Percentiles rank a stretch among this genome's conserved stretches.
These are phyloP conservation scores for Caradrina clavipalpis DNA, from an alignment of 2,888 invertebrate species.

Conservation along the genomic window DNA sequence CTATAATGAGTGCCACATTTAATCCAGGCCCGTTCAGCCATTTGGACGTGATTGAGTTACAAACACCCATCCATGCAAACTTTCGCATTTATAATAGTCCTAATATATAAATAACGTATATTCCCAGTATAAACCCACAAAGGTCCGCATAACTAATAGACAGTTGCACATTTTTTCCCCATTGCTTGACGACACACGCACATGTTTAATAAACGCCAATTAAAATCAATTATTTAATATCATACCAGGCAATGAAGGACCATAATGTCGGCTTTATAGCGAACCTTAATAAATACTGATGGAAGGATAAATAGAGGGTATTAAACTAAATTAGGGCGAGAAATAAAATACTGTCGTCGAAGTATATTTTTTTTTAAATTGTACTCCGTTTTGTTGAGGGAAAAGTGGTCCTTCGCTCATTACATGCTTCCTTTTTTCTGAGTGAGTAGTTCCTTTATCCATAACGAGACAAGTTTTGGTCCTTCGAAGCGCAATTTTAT, in stretches of 20 bases:
- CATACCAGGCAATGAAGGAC: slow-evolving; percentile 60
- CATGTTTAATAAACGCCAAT: slow-evolving; percentile 85
- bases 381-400: background rate
- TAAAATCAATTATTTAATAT: slow-evolving; percentile 82
- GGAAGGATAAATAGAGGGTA: slow-evolving; percentile 51
- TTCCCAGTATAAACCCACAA: slow-evolving; percentile 4
- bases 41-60: too few relatives aligned
- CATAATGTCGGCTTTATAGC: slow-evolving; percentile 71
- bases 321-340: slow-evolving; percentile 40
- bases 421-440: slow-evolving; percentile 36
- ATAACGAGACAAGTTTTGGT: slow-evolving; percentile 28
- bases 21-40: too few relatives aligned
- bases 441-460: slow-evolving; percentile 27
- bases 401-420: slow-evolving; percentile 27
- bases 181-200: slow-evolving; percentile 69
- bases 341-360: slow-evolving; percentile 13
- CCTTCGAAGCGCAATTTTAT: slow-evolving; percentile 7
- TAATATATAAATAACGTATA: too few relatives aligned
- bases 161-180: slow-evolving; percentile 73
- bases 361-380: slow-evolving; percentile 3
- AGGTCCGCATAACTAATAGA: slow-evolving; percentile 35
- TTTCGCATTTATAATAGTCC: too few relatives aligned
- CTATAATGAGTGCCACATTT: too few relatives aligned
- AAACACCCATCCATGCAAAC: too few relatives aligned
- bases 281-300: slow-evolving; percentile 56